Conservation (phyloP, 2,797 vertebrate genomes). For the Fundulus diaphanus region DNA sequence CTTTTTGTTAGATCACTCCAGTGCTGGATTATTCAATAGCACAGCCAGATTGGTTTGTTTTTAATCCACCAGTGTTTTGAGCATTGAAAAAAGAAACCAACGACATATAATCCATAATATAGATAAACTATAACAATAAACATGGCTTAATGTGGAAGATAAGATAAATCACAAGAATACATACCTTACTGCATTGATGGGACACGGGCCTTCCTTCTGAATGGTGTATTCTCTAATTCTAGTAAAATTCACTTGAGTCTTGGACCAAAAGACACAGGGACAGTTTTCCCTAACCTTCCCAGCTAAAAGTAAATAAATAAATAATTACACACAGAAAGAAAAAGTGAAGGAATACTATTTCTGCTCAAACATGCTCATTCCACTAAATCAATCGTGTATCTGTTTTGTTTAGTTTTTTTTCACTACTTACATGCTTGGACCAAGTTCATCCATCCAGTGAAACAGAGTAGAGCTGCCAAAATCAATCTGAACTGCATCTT, state of each 20-base stretch:
- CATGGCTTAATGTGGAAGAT: neutral
- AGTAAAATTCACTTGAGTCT: accelerated
- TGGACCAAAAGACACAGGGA: neutral
- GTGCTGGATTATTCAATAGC: too few relatives aligned
- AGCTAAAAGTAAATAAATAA: slow-evolving; percentile 3
- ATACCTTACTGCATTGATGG: neutral
- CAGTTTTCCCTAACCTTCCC: neutral
- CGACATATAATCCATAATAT: neutral
- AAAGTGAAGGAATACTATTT: too few relatives aligned
- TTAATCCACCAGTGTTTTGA: neutral
- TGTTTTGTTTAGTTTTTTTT: neutral
- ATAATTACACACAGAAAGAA: neutral
- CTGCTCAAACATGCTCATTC: neutral
- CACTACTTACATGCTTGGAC: slow-evolving; percentile 58
- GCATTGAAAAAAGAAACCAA: neutral
- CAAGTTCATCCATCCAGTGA: slow-evolving; percentile 22
- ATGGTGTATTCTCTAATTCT: neutral
- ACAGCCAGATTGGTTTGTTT: too few relatives aligned
- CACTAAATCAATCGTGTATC: neutral
- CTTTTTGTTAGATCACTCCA: too few relatives aligned
- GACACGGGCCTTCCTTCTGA: neutral
- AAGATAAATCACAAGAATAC: neutral
- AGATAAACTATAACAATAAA: neutral
- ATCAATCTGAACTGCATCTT: slow-evolving; percentile 50
- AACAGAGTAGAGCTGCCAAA: slow-evolving; percentile 48